Evolutionary conservation across 1,140 invertebrate species (phyloP).

Genomic region (Eriocheir sinensis): DNA sequence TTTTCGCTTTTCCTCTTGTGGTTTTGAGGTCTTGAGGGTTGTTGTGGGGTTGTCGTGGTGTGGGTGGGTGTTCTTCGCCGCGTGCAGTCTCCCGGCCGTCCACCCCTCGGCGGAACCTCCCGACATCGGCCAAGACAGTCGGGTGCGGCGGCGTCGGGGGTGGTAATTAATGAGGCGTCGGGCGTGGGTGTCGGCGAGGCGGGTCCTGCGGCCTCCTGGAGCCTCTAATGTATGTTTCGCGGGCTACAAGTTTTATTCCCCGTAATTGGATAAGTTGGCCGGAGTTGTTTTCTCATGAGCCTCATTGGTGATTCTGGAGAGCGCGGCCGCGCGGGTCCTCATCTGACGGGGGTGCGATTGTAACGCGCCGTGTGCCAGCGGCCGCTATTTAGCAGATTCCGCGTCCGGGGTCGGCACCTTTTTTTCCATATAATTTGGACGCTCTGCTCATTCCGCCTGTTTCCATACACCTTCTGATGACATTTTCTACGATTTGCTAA

Average conservation of each 20-base stretch:
- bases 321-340: constrained; percentile 70
- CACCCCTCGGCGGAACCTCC: neutral
- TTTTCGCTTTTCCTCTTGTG: neutral
- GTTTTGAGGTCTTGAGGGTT: neutral
- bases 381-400: constrained; percentile 72
- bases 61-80: neutral
- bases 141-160: neutral
- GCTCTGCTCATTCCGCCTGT: constrained; percentile 48
- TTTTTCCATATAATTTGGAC: constrained; percentile 65
- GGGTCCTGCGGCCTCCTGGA: neutral
- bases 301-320: constrained; percentile 76
- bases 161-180: neutral
- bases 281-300: constrained; percentile 76
- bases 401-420: constrained; percentile 61
- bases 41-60: neutral
- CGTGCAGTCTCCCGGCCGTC: neutral
- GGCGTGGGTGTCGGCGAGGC: neutral
- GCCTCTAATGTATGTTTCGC: constrained; percentile 58
- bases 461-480: constrained; percentile 65
- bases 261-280: constrained; percentile 71
- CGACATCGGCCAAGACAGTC: neutral
- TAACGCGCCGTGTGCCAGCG: constrained; percentile 73
- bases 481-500: constrained; percentile 61
- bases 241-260: constrained; percentile 60
- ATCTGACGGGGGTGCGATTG: constrained; percentile 74